Conservation (phyloP, 2,797 vertebrate species). For the Prunella strophiata region DNA sequence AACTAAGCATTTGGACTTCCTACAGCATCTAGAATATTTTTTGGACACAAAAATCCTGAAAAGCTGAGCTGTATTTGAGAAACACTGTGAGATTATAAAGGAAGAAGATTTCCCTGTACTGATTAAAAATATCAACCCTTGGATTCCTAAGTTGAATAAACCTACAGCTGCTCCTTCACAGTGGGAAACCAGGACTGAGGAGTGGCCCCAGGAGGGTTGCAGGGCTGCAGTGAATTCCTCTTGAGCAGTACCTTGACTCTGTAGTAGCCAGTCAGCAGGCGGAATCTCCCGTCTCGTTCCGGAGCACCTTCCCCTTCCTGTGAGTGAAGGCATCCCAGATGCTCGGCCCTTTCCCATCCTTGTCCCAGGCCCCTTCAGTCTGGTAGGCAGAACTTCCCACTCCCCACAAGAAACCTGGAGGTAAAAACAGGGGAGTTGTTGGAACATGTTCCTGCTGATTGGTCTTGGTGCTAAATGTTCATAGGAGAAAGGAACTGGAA, state of each 20-base stretch:
- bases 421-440: neutral
- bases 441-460: neutral
- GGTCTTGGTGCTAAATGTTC: neutral
- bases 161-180: neutral
- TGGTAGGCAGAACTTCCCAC: constrained; percentile 94
- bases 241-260: constrained; percentile 82
- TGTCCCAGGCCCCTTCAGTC: constrained; percentile 95
- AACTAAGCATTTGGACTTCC: neutral
- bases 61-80: neutral
- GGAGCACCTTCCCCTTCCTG: constrained; percentile 81
- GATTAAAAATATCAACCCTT: neutral
- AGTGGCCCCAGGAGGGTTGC: neutral
- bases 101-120: neutral
- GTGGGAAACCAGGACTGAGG: neutral
- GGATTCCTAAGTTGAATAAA: neutral
- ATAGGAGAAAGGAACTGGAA: neutral
- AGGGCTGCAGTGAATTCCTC: neutral
- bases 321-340: constrained; percentile 95
- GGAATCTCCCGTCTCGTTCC: constrained; percentile 86
- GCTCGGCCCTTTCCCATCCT: constrained; percentile 92
- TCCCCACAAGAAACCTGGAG: constrained; percentile 92
- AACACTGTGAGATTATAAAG: neutral
- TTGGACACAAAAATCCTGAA: neutral
- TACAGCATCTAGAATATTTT: neutral
- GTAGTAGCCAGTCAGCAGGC: constrained; percentile 91